A percentile compares a stretch with the other conserved stretches of the same genome.
phyloP scores from a whole-genome alignment of 2,113 vertebrate species.

The Nematolebias whitei region DNA sequence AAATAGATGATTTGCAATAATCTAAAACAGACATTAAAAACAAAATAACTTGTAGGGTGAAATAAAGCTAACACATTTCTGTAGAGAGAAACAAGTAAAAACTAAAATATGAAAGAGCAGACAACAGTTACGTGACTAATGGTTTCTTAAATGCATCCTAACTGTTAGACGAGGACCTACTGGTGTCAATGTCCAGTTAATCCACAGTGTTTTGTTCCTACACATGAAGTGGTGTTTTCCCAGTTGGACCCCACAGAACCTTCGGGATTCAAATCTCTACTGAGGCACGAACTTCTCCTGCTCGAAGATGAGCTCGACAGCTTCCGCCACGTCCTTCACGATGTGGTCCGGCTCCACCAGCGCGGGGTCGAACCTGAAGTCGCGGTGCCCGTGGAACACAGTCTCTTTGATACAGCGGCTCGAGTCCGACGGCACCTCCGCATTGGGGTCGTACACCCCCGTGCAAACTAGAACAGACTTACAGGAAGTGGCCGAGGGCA shows the following conservation, averaged over 20 bases:
- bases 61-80: constrained; percentile 46
- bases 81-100: constrained; percentile 25
- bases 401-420: constrained; percentile 70
- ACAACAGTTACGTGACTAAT: constrained; percentile 30
- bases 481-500: constrained; percentile 82
- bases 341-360: constrained; percentile 84
- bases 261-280: constrained; percentile 39
- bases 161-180: too few relatives aligned
- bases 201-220: constrained; percentile 63
- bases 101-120: constrained; percentile 38
- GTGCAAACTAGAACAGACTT: constrained; percentile 90
- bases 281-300: constrained; percentile 82
- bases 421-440: constrained; percentile 63
- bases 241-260: constrained; percentile 18
- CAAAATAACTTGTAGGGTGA: constrained; percentile 52
- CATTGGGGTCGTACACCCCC: constrained; percentile 85
- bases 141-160: too few relatives aligned
- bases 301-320: constrained; percentile 87
- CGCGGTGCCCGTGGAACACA: constrained; percentile 89
- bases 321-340: constrained; percentile 85
- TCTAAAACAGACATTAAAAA: constrained; percentile 52
- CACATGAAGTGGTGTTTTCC: constrained; percentile 23
- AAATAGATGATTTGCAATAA: constrained; percentile 57
- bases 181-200: constrained; percentile 39
- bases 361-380: constrained; percentile 86